Conservation (phyloP, 92 coral and sea anemone species). For the Actinernus sp. region DNA sequence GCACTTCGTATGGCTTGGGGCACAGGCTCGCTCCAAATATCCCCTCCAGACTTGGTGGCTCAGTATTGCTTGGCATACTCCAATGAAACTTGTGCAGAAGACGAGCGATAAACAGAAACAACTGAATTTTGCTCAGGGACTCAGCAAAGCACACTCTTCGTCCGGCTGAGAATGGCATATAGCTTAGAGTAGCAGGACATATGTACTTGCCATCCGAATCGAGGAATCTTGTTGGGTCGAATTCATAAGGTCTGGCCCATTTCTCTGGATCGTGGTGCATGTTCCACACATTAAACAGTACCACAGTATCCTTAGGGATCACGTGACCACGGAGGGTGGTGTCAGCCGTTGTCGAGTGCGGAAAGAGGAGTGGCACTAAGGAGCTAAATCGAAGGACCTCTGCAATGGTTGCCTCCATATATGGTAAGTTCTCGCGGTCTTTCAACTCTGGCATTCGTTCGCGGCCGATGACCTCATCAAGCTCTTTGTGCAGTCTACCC, state of each 20-base stretch:
- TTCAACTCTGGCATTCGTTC: conserved; percentile 82
- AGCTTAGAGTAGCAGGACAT: conserved; percentile 90
- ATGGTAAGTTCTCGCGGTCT: conserved; percentile 83
- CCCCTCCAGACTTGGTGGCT: conserved; percentile 87
- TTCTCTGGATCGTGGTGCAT: conserved; percentile 90
- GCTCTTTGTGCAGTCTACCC: conserved; percentile 77
- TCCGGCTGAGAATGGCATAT: conserved; percentile 94
- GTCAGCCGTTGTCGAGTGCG: conserved; percentile 94
- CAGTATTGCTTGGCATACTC: conserved; percentile 62
- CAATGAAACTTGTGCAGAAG: conserved; percentile 82
- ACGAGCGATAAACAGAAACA: conserved; percentile 84
- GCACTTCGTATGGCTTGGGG: conserved; percentile 85
- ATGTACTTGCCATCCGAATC: conserved; percentile 78
- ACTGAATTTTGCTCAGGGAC: conserved; percentile 90
- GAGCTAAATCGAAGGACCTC: conserved; percentile 91
- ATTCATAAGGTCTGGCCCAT: conserved; percentile 85
- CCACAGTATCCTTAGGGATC: conserved; percentile 89
- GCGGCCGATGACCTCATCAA: conserved; percentile 79
- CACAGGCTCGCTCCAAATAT: conserved; percentile 84
- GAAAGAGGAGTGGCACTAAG: conserved; percentile 91
- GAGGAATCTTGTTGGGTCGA: conserved; percentile 90
- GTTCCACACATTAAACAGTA: conserved; percentile 92
- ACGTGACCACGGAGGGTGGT: conserved; percentile 74
- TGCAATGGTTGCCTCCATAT: conserved; percentile 85
- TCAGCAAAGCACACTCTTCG: conserved; percentile 96